phyloP scores from a whole-genome alignment of 2,797 vertebrate species.

The Phoxinus dragarum region DNA sequence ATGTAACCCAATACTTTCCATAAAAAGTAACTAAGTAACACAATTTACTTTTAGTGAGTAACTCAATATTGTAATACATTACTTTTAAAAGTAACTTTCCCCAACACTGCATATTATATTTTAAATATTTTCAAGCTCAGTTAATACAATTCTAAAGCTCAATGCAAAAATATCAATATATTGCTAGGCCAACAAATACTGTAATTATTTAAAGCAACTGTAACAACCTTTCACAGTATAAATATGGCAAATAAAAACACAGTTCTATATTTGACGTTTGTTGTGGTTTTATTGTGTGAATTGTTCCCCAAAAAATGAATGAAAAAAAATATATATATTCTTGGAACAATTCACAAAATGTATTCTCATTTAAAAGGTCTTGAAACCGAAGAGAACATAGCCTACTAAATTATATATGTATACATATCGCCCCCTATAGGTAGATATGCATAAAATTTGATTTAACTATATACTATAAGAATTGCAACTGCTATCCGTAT shows the following conservation, averaged over 20 bases:
- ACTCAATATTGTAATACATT: neutral
- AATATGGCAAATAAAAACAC: neutral
- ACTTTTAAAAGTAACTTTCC: neutral
- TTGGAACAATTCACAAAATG: neutral
- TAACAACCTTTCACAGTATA: neutral
- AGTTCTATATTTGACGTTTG: neutral
- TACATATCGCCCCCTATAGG: constrained; percentile 42
- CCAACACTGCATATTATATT: neutral
- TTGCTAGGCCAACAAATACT: neutral
- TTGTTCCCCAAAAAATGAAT: too few species aligned
- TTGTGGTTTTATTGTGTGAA: too few species aligned
- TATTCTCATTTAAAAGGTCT: neutral
- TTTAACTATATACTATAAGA: neutral
- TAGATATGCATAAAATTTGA: neutral
- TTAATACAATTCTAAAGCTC: neutral
- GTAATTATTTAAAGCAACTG: neutral
- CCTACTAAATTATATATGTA: neutral
- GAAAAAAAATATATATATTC: too few species aligned
- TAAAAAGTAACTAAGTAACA: neutral
- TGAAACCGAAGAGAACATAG: neutral
- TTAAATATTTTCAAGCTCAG: neutral
- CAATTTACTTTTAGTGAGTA: neutral
- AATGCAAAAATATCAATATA: neutral
- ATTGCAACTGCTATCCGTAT: neutral
- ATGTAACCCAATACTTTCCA: neutral